Conservation (phyloP, 1,140 invertebrate genomes). For the Stenopsyche tienmushanensis region DNA sequence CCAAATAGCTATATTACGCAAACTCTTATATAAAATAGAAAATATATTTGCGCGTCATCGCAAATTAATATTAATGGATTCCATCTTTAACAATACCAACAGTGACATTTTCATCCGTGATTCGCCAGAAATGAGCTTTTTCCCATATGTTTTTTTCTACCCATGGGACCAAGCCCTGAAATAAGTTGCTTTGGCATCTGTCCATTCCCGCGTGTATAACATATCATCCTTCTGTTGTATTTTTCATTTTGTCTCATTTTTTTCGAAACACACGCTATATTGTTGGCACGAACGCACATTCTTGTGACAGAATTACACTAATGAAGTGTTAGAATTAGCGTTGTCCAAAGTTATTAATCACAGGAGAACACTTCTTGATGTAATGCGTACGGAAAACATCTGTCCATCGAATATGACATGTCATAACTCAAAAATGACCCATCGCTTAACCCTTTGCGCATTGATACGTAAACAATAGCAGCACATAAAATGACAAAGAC, state of each 20-base stretch:
- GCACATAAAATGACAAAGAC: too few relatives aligned
- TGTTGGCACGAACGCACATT: neutral
- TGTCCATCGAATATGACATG: too few relatives aligned
- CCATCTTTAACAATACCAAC: too few relatives aligned
- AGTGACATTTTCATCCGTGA: too few relatives aligned
- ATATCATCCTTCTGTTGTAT: slow-evolving; percentile 7
- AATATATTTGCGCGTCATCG: slow-evolving; percentile 10
- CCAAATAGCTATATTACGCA: slow-evolving; percentile 5
- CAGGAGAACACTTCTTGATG: neutral
- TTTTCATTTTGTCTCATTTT: neutral
- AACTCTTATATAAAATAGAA: neutral
- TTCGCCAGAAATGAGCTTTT: too few relatives aligned
- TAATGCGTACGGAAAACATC: neutral
- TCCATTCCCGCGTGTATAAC: neutral
- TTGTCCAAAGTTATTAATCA: neutral
- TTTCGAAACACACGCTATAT: too few relatives aligned
- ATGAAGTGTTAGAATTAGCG: slow-evolving; percentile 3
- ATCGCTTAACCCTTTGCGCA: too few relatives aligned
- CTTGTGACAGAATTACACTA: neutral
- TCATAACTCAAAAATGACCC: too few relatives aligned
- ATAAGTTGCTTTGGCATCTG: neutral
- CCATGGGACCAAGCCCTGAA: too few relatives aligned
- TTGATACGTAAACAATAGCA: too few relatives aligned
- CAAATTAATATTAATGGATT: slow-evolving; percentile 22
- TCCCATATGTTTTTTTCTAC: too few relatives aligned